phyloP scores from a whole-genome alignment of 2,113 vertebrate genomes.

The Triplophysa siluroides region DNA sequence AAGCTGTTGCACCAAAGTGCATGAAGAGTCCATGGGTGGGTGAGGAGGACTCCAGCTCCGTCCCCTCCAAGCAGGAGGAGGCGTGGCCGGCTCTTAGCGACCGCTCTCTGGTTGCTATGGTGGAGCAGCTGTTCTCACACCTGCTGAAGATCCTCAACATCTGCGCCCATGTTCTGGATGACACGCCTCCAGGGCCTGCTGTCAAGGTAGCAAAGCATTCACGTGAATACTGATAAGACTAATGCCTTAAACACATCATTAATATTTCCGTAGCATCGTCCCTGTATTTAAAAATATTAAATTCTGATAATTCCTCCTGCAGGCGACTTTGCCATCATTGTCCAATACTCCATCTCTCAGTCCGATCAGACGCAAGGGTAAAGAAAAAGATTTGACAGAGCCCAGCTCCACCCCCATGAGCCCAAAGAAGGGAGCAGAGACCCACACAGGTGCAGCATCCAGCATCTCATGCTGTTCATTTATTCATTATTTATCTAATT shows the following conservation, averaged over 20 bases:
- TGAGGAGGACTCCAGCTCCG: conserved; percentile 82
- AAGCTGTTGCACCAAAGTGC: conserved; percentile 90
- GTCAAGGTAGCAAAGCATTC: conserved; percentile 76
- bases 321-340: conserved; percentile 92
- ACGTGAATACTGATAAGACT: neutral
- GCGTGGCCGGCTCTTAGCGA: conserved; percentile 89
- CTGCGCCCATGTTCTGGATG: conserved; percentile 94
- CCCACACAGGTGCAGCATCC: conserved; percentile 78
- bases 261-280: too few relatives aligned
- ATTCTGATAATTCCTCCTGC: neutral
- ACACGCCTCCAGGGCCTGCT: conserved; percentile 88
- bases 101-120: conserved; percentile 82
- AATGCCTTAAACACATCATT: neutral
- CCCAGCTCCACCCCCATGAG: conserved; percentile 82
- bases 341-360: conserved; percentile 92
- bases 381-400: conserved; percentile 86
- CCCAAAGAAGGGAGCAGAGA: conserved; percentile 88
- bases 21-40: conserved; percentile 86
- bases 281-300: too few relatives aligned
- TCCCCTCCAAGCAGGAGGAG: conserved; percentile 83
- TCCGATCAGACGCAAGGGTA: conserved; percentile 93
- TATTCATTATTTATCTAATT: neutral
- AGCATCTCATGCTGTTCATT: neutral
- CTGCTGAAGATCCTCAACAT: conserved; percentile 93
- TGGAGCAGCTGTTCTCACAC: conserved; percentile 94